These are phyloP conservation scores for Sebastes vulpes DNA, from an alignment of 2,797 vertebrate genomes.

Conservation along the genomic window DNA sequence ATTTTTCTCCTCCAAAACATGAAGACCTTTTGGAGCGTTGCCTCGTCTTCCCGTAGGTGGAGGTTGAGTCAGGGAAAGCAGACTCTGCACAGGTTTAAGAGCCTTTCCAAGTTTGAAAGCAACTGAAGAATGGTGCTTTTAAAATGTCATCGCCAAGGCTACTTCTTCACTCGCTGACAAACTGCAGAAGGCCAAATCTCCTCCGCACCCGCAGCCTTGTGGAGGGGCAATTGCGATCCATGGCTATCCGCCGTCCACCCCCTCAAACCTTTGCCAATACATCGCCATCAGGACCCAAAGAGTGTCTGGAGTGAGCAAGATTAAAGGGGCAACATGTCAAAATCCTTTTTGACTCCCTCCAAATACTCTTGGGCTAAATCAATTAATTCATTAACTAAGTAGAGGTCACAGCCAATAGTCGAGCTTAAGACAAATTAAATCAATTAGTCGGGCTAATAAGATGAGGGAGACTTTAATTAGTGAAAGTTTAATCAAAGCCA, in stretches of 20 bases:
- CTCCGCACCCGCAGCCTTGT: background rate
- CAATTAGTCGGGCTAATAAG: conserved; percentile 96
- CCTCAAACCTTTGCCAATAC: conserved; percentile 39
- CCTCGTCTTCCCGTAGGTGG: conserved; percentile 10
- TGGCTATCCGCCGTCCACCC: conserved; percentile 1
- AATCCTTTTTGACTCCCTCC: conserved; percentile 80
- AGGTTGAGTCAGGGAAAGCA: conserved; percentile 8
- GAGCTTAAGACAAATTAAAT: conserved; percentile 92
- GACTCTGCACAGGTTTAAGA: conserved; percentile 10
- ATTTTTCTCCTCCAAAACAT: conserved; percentile 53
- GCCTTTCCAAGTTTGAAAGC: conserved; percentile 34
- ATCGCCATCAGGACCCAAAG: conserved; percentile 35
- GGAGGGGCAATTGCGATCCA: conserved; percentile 8
- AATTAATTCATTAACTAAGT: conserved; percentile 90
- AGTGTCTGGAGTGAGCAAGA: conserved; percentile 66
- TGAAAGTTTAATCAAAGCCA: conserved; percentile 94
- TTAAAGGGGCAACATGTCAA: conserved; percentile 82
- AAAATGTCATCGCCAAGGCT: conserved; percentile 47
- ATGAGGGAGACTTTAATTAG: conserved; percentile 95
- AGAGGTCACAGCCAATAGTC: conserved; percentile 84
- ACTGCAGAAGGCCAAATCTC: conserved; percentile 28
- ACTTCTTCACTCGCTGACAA: conserved; percentile 23
- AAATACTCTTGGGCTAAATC: conserved; percentile 80
- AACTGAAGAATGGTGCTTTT: conserved; percentile 40
- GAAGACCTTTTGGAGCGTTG: conserved; percentile 20